Evolutionary conservation across 2,888 invertebrate genomes (phyloP).

Genomic region (Nudaria mundana): DNA sequence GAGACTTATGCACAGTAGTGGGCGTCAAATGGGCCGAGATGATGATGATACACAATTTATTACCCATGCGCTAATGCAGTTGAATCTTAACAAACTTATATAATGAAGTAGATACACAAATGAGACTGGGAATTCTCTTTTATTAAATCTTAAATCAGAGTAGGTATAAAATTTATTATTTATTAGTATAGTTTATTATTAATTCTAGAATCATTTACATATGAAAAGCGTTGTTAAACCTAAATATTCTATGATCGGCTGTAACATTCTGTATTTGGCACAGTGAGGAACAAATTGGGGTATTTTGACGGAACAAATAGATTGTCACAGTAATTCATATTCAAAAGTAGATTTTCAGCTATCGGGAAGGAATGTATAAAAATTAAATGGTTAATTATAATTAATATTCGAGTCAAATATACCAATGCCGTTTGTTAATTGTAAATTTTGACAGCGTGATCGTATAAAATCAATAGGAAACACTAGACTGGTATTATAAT

Average conservation of each 20-base stretch:
- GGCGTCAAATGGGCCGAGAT: too few relatives aligned
- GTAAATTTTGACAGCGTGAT: conserved; percentile 31
- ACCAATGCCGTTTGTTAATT: conserved; percentile 46
- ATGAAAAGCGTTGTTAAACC: conserved; percentile 13
- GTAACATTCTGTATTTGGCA: conserved; percentile 8
- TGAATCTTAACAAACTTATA: too few relatives aligned
- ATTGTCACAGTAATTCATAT: conserved; percentile 19
- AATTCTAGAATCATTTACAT: conserved; percentile 5
- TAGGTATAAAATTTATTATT: too few relatives aligned
- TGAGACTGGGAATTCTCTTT: too few relatives aligned
- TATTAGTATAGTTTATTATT: too few relatives aligned
- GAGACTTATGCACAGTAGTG: too few relatives aligned
- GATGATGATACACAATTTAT: too few relatives aligned
- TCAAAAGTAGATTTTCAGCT: conserved; percentile 9
- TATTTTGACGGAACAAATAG: conserved; percentile 24
- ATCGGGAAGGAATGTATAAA: conserved; percentile 9
- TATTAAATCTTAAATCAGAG: too few relatives aligned
- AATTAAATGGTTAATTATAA: conserved; percentile 7
- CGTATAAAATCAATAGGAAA: conserved; percentile 47
- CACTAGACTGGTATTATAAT: not conserved
- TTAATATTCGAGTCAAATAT: conserved; percentile 46
- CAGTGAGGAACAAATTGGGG: conserved; percentile 10
- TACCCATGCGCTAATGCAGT: too few relatives aligned
- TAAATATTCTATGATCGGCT: conserved; percentile 7
- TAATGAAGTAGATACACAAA: too few relatives aligned